Evolutionary conservation across 2,113 vertebrate genomes (phyloP).

Genomic region (Muntiacus muntjak): DNA sequence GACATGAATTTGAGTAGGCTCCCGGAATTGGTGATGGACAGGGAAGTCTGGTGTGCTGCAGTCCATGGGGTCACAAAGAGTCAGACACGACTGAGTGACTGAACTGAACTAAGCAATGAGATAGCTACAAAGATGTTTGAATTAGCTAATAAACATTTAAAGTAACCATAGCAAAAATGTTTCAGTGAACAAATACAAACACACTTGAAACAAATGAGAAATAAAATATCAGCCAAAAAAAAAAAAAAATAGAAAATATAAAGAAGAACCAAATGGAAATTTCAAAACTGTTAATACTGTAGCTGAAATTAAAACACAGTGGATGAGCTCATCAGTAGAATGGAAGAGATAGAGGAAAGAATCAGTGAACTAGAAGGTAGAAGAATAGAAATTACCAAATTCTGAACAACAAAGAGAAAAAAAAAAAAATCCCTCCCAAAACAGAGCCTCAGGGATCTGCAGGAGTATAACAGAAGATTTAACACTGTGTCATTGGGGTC

Average conservation of each 20-base stretch:
- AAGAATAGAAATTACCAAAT: not conserved
- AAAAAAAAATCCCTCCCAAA: not conserved
- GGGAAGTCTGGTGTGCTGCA: not conserved
- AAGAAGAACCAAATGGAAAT: not conserved
- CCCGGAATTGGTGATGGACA: not conserved
- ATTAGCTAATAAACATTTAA: not conserved
- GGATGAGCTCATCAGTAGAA: not conserved
- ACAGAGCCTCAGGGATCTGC: not conserved
- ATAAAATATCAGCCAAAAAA: not conserved
- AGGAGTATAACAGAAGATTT: not conserved
- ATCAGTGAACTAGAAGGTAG: not conserved
- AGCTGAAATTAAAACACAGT: not conserved
- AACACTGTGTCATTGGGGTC: not conserved
- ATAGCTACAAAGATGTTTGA: not conserved
- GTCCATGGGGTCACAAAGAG: not conserved
- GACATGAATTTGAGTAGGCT: not conserved
- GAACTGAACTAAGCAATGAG: not conserved
- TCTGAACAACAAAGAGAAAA: not conserved
- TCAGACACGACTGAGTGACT: accelerated
- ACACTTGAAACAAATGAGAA: not conserved
- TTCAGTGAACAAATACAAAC: not conserved
- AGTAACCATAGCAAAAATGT: not conserved
- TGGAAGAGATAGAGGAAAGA: not conserved
- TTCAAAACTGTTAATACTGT: not conserved
- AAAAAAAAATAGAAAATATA: not conserved